Evolutionary conservation across 64 coral and sea anemone genomes (phyloP).

Genomic region (Dendrophyllia cribrosa): DNA sequence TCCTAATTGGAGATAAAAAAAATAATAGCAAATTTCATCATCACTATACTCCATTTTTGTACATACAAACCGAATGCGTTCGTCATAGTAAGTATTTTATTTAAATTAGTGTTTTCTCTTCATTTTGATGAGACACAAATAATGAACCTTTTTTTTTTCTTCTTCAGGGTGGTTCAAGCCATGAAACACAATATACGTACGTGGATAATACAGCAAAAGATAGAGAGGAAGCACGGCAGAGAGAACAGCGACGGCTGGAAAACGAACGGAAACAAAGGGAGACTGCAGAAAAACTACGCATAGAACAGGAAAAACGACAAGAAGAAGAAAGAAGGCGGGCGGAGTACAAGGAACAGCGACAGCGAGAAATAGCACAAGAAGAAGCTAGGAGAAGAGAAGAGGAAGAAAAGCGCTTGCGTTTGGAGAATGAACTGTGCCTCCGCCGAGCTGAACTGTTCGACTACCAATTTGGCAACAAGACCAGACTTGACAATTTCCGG

Average conservation of each 20-base stretch:
- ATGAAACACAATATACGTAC: slow-evolving; percentile 56
- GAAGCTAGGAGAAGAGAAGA: background rate
- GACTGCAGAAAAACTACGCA: slow-evolving; percentile 21
- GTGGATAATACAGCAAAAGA: slow-evolving; percentile 40
- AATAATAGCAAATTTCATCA: too few relatives aligned
- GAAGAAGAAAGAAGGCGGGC: slow-evolving; percentile 11
- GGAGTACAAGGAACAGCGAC: background rate
- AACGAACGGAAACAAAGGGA: background rate
- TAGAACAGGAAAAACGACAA: slow-evolving; percentile 35
- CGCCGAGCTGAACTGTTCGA: slow-evolving; percentile 56
- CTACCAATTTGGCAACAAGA: slow-evolving; percentile 84
- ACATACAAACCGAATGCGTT: too few relatives aligned
- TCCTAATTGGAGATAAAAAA: too few relatives aligned
- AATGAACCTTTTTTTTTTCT: too few relatives aligned
- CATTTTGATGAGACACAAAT: too few relatives aligned
- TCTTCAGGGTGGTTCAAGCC: slow-evolving; percentile 33
- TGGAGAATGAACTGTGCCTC: slow-evolving; percentile 41
- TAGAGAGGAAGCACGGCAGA: background rate
- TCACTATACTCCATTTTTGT: too few relatives aligned
- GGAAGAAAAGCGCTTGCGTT: background rate
- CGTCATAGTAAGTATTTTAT: too few relatives aligned
- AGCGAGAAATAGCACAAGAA: slow-evolving; percentile 26
- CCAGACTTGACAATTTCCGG: slow-evolving; percentile 69
- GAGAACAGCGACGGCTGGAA: background rate
- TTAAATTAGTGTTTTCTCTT: too few relatives aligned